Evolutionary conservation across 2,797 vertebrate genomes (phyloP), one percentile per base, ranked within the genome.

Genomic region (Coracias cyanogaster): DNA sequence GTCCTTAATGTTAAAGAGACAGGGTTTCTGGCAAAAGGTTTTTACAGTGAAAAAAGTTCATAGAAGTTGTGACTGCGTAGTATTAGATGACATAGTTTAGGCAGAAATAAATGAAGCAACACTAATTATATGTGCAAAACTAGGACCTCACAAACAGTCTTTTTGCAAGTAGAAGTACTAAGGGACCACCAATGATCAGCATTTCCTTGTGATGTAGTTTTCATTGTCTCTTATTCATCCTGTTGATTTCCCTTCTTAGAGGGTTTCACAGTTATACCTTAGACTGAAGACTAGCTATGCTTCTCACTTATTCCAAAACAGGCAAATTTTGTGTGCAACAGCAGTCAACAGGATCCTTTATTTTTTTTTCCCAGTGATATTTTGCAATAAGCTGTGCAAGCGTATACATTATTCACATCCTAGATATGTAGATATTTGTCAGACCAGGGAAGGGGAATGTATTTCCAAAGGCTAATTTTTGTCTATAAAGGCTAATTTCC

Each of bases 401-500:
- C 3, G 0, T 41, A 89, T 93, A 67, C 60, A 94, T 95, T 94
- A 93, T 93, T 95, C 91, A 95, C 24, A 37, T 74, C 29, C 35
- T 26, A 72, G 65, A 79, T 93, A 67, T 93, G 87, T 90, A 95
- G 85, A 86, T 95, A 94, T 95, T 95, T 93, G 88, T 94, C 58
- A 91, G 62, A 95, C 9, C 41, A 79, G 46, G 26, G 35, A 91
- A 90, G 12, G 24, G 69, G 29, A 95, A 86, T 83, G 21, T 58
- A 93, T 95, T 97, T 95, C 91, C 85, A 94, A 97, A 57, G 85
- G 77, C 93, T 91, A 94, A 95, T 97, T 97, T 96, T 96, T 95
- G 66, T 84, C 93, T 95, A 88, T 76, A 94, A 88, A 94, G 82
- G 46, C 74, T 97, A 95, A 91, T 97, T 95, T 96, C 90, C 95